Conservation (phyloP, 1,140 invertebrate genomes). For the Caligus rogercresseyi region DNA sequence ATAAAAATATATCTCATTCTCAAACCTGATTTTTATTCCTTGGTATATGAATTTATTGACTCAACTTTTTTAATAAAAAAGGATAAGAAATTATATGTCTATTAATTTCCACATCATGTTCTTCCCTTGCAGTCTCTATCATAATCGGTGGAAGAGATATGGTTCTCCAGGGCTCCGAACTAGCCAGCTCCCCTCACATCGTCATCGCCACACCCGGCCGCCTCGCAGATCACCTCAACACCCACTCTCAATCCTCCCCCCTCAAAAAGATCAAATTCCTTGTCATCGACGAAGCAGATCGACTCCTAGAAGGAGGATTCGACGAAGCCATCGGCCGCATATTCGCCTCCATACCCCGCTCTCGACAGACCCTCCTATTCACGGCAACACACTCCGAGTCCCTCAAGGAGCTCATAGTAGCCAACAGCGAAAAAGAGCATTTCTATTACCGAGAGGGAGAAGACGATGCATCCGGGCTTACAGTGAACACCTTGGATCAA, state of each 20-base stretch:
- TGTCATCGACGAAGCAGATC: slow-evolving; percentile 82
- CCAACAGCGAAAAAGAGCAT: slow-evolving; percentile 11
- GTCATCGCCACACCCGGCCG: slow-evolving; percentile 80
- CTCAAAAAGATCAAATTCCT: slow-evolving; percentile 63
- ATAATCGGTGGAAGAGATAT: slow-evolving; percentile 87
- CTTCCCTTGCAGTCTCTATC: slow-evolving; percentile 31
- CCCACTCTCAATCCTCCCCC: slow-evolving; percentile 39
- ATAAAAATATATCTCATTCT: no score
- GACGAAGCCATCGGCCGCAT: slow-evolving; percentile 47
- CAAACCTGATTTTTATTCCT: no score
- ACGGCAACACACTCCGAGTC: slow-evolving; percentile 84
- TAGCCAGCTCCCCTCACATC: slow-evolving; percentile 73
- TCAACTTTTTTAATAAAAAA: no score
- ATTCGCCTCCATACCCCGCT: slow-evolving; percentile 54
- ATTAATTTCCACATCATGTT: no score
- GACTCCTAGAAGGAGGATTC: slow-evolving; percentile 47
- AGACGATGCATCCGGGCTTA: slow-evolving; percentile 46
- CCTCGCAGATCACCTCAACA: slow-evolving; percentile 67
- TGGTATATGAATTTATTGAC: no score
- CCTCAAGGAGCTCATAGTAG: background rate
- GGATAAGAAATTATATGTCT: no score
- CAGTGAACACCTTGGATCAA: slow-evolving; percentile 72
- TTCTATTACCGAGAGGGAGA: slow-evolving; percentile 32
- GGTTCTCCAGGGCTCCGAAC: slow-evolving; percentile 58
- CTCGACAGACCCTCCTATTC: slow-evolving; percentile 70